Conservation (phyloP, 2,797 vertebrate genomes). For the Chelmon rostratus region DNA sequence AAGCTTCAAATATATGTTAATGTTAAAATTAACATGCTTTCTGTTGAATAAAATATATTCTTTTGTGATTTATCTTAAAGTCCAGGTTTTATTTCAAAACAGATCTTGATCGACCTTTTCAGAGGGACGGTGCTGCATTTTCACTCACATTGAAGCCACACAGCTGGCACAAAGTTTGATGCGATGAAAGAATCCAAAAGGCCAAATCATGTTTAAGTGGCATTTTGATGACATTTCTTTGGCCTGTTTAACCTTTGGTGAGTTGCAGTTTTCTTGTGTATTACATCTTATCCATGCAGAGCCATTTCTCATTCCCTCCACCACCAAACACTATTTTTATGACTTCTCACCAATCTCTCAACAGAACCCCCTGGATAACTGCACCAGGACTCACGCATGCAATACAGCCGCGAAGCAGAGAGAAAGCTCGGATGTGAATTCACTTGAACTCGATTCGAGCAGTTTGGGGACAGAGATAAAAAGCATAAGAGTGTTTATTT, state of each 20-base stretch:
- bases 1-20: not conserved
- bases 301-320: constrained; percentile 62
- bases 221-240: constrained; percentile 87
- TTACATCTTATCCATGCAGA: constrained; percentile 73
- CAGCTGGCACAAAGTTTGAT: constrained; percentile 71
- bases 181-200: constrained; percentile 82
- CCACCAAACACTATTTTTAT: constrained; percentile 43
- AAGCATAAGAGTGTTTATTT: not conserved
- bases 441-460: constrained; percentile 23
- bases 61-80: constrained; percentile 46
- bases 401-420: constrained; percentile 26
- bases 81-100: constrained; percentile 53
- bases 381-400: constrained; percentile 33
- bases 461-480: not conserved
- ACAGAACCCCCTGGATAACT: constrained; percentile 29
- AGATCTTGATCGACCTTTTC: constrained; percentile 76
- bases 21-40: constrained; percentile 30
- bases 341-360: constrained; percentile 36
- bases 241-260: constrained; percentile 84
- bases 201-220: constrained; percentile 84
- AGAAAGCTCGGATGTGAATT: constrained; percentile 37
- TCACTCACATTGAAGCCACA: constrained; percentile 66
- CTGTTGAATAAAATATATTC: constrained; percentile 13
- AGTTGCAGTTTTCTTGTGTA: constrained; percentile 76
- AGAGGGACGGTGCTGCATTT: constrained; percentile 36